Percentiles rank a stretch among this genome's conserved stretches.
Evolutionary conservation across 2,888 invertebrate genomes (phyloP).

Genomic region (Chymomyza procnemis): DNA sequence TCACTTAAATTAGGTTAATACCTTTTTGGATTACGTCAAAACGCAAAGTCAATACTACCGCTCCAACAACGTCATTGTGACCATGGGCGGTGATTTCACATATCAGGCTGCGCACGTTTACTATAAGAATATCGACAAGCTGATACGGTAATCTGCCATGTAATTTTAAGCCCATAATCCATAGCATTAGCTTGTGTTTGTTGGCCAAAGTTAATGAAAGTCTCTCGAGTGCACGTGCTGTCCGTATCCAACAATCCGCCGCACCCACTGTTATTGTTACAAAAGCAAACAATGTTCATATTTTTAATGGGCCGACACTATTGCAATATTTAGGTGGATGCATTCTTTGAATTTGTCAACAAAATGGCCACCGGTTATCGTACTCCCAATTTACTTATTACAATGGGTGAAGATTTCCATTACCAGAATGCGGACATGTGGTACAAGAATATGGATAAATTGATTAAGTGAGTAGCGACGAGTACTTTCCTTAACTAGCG

Average conservation of each 20-base stretch:
- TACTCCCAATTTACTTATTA: slow-evolving; percentile 89
- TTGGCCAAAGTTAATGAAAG: slow-evolving; percentile 37
- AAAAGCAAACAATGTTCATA: not conserved
- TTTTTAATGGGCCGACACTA: too few relatives aligned
- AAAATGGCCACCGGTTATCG: slow-evolving; percentile 81
- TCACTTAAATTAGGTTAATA: slow-evolving; percentile 62
- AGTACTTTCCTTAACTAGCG: slow-evolving; percentile 50
- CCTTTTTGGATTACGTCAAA: slow-evolving; percentile 81
- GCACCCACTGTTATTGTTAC: not conserved
- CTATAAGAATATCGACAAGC: slow-evolving; percentile 90
- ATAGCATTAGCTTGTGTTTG: slow-evolving; percentile 4
- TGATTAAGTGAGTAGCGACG: slow-evolving; percentile 84
- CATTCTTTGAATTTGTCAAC: slow-evolving; percentile 81
- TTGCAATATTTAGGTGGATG: slow-evolving; percentile 79
- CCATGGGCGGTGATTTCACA: slow-evolving; percentile 95
- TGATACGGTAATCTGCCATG: slow-evolving; percentile 82
- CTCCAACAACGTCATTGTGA: slow-evolving; percentile 87
- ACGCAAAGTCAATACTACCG: slow-evolving; percentile 82
- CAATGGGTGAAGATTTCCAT: slow-evolving; percentile 96
- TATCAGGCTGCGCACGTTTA: slow-evolving; percentile 89
- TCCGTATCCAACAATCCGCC: not conserved
- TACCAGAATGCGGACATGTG: slow-evolving; percentile 88
- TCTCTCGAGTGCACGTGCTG: slow-evolving; percentile 17
- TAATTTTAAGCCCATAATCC: not conserved
- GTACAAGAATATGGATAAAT: slow-evolving; percentile 92